Base-by-base conservation (phyloP, 2,888 invertebrate species). In the Mylabris sibirica region DNA sequence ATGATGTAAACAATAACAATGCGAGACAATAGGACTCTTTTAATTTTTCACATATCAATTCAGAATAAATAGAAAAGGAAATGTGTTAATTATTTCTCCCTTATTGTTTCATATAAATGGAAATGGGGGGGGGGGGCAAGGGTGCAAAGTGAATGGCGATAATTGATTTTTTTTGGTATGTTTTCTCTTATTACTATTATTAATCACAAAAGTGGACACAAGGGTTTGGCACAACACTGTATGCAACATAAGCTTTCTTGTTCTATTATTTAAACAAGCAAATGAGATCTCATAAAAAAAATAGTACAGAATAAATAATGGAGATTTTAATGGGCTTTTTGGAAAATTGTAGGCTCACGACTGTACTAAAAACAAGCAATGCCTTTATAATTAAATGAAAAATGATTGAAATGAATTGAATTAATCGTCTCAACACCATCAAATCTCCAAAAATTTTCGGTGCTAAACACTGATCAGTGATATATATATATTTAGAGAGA, bases 141-240 rank as follows among this genome's bases (percentile, higher is more conserved):
- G 64, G 70, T 70, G 70, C 65, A 66, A 24, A 24, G 11, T 57
- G 67, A 70, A 59, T 67, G 67, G 70, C 67, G 53, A 67, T 65
- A 41, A 60, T 64, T 41, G 17, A 9, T 20, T 20, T 57, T 24
- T 11, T 53, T 20, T 44, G 4, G n/a, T 44, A 44, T 17, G n/a
- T n/a, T 44, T n/a, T n/a, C 0, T 11, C n/a, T 44, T 20, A 20
- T 49, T 49, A 11, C 20, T 49, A 5, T 57, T 24, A 24, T 11
- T 22, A 53, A 9, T 53, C 20, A 12, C 22, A 62, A 64, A 66
- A 63, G 65, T 67, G 75, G 72, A 75, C 74, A 77, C 74, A 30
- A 30, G 5, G 78, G 79, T 84, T 84, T 84, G 83, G 84, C 83
- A 84, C 84, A 84, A 83, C 81, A 81, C 79, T 79, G 78, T 77